These are phyloP conservation scores for Acrocephalus scirpaceus DNA, from an alignment of 2,797 vertebrate species.

Conservation along the genomic window DNA sequence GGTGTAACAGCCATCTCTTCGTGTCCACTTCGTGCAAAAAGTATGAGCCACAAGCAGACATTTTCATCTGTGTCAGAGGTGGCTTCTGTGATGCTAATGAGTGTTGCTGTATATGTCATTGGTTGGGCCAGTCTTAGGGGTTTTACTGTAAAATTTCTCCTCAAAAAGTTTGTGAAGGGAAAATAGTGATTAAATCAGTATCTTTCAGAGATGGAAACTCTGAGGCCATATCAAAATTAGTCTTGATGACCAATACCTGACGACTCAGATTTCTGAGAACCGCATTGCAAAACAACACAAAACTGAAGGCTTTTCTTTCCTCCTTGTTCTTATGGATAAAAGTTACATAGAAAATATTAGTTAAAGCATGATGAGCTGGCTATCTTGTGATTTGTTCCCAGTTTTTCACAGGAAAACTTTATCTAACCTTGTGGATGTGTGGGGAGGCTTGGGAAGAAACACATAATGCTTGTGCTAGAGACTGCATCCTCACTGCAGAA, in stretches of 20 bases:
- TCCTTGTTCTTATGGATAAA: not conserved
- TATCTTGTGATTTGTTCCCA: not conserved
- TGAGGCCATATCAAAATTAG: conserved; percentile 24
- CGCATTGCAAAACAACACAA: not conserved
- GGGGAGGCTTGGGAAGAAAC: not conserved
- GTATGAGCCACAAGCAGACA: not conserved
- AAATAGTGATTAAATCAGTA: conserved; percentile 36
- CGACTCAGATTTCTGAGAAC: not conserved
- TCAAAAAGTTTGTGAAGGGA: conserved; percentile 9
- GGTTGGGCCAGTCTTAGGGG: not conserved
- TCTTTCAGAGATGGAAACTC: conserved; percentile 5
- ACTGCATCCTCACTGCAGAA: not conserved
- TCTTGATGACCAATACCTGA: conserved; percentile 14
- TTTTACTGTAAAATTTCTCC: conserved; percentile 5
- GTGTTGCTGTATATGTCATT: not conserved
- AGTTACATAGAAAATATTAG: not conserved
- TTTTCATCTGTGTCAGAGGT: not conserved
- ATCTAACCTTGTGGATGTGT: not conserved
- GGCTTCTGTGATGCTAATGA: not conserved
- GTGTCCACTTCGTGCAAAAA: not conserved
- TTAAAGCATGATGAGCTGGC: not conserved
- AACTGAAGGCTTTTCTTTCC: not conserved
- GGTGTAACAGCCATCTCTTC: not conserved
- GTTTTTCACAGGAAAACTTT: not conserved
- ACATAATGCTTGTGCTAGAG: not conserved